Conservation (phyloP, 2,888 invertebrate genomes). For the Taphrorychus bicolor region DNA sequence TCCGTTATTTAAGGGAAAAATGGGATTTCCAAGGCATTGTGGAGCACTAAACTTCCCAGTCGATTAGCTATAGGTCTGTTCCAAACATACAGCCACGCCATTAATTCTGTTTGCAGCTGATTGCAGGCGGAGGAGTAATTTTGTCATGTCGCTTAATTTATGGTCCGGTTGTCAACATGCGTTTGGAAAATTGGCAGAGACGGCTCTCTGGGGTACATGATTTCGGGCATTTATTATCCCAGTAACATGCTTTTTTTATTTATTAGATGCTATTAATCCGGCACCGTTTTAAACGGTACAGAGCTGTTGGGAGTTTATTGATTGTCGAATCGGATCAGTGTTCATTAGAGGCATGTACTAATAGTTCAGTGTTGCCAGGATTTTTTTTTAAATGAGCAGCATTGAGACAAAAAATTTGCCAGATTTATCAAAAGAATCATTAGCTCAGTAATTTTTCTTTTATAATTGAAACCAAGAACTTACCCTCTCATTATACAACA, state of each 20-base stretch:
- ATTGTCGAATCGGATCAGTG: not conserved
- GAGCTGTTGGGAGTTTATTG: not conserved
- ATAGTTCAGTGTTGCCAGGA: no score
- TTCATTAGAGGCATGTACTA: no score
- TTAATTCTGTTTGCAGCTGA: constrained; percentile 5
- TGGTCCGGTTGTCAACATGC: constrained; percentile 1
- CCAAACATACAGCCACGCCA: not conserved
- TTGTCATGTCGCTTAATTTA: constrained; percentile 5
- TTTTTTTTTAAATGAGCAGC: no score
- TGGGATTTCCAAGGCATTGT: not conserved
- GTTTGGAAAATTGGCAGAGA: constrained; percentile 1
- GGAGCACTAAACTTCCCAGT: not conserved
- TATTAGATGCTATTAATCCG: not conserved
- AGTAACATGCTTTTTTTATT: not conserved
- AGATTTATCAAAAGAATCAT: no score
- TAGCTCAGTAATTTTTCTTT: no score
- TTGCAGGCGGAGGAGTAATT: constrained; percentile 3
- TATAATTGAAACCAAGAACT: no score
- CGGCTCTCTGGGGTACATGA: not conserved
- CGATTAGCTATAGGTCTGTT: not conserved
- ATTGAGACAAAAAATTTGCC: no score
- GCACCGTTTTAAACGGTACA: not conserved
- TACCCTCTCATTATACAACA: no score
- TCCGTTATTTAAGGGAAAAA: not conserved
- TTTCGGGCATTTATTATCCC: not conserved